These are phyloP conservation scores for Cricetomys ansorgei DNA, from an alignment of 2,113 vertebrate genomes.

Conservation along the genomic window DNA sequence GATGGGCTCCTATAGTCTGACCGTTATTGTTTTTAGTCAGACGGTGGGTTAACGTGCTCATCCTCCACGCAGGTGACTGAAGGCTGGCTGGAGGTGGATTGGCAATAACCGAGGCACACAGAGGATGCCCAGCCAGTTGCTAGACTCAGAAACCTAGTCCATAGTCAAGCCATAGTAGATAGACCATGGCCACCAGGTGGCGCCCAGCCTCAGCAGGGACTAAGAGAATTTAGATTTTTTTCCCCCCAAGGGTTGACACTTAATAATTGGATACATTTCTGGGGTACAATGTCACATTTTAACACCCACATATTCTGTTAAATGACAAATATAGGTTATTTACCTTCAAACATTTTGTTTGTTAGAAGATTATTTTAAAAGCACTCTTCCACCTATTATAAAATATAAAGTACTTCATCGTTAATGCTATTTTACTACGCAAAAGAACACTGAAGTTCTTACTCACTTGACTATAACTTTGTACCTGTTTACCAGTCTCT, in stretches of 20 bases:
- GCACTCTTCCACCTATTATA: neutral
- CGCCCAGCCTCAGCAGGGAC: constrained; percentile 38
- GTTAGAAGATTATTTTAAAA: neutral
- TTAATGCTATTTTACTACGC: neutral
- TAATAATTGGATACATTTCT: neutral
- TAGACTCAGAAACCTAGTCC: neutral
- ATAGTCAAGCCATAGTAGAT: neutral
- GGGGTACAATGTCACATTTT: neutral
- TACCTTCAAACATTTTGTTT: neutral
- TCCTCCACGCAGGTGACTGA: neutral
- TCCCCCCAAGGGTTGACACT: neutral
- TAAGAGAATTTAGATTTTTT: neutral
- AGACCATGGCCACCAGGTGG: constrained; percentile 60
- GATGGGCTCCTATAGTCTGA: neutral
- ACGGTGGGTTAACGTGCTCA: neutral
- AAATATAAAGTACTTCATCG: neutral
- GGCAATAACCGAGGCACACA: neutral
- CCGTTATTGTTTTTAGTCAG: neutral
- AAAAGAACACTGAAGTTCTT: neutral
- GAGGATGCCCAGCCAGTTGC: neutral
- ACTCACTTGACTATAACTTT: neutral
- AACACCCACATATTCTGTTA: neutral
- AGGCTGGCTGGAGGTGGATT: neutral
- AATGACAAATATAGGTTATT: neutral
- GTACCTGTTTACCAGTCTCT: neutral